Base-by-base conservation (phyloP, 2,113 vertebrate species). In the Accipiter cooperii region DNA sequence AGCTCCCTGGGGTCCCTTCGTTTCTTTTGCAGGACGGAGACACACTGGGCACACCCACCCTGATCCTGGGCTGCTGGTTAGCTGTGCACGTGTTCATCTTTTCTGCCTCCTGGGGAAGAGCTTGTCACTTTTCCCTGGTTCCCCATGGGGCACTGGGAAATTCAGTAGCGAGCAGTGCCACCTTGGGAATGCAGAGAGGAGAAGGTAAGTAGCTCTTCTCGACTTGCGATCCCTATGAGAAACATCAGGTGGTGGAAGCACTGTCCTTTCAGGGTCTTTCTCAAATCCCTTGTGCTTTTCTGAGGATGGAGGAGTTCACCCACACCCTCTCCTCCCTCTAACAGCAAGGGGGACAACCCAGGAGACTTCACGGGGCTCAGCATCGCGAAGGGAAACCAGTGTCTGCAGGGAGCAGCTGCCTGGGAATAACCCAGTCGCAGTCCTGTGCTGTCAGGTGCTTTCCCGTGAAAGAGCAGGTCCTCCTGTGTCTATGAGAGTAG, bases 41-140 rank as follows among this genome's bases (percentile, higher is more conserved):
- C 28, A 31, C 18, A 2, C 38, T 13, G 16, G 19, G 58, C 38
- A 11, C 16, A 25, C 8, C 7, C 2, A 1, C 14, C 4, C 12
- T 47, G 20, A 10, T 70, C 65, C 60, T 60, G 52, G n/a, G 18
- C n/a, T 77, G 28, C 36, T 58, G 13, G 19, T 9, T 40, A n/a
- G 25, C 20, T 71, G 19, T 38, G 19, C 44, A 26, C 8, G 3
- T 10, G 6, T 34, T 49, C 55, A 31, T 36, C 36, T 28, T 47
- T 60, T 34, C 17, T 54, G 11, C 24, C 4, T 71, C 61, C 20
- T 66, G 58, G 4, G 20, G 14, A 55, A 60, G 20, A 58, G 49
- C 10, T 68, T 13, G 14, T 34, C 34, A 57, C 36, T 12, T 11
- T 84, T 49, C 31, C 3, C 14, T 10, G 6, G 21, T 66, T 66